Percentiles rank a stretch among this genome's conserved stretches.
Evolutionary conservation across 2,888 invertebrate species (phyloP).

Genomic region (Lithosia quadra): DNA sequence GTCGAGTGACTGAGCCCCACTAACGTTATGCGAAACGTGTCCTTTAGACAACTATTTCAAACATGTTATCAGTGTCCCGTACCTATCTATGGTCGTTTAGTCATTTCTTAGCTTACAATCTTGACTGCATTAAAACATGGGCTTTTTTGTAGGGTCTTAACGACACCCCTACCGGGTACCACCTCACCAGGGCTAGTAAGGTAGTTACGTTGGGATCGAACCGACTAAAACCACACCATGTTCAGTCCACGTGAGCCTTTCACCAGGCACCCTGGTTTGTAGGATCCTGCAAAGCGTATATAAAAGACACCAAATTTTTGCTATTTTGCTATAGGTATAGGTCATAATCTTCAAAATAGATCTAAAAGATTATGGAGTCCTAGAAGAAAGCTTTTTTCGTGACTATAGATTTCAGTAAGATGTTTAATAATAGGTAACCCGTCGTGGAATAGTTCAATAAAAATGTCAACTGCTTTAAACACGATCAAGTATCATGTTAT

Average conservation of each 20-base stretch:
- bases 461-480: background rate
- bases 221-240: no score
- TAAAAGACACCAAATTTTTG: no score
- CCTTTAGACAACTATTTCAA: conserved; percentile 18
- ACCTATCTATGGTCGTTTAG: no score
- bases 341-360: background rate
- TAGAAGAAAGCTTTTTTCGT: no score
- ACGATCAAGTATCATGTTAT: background rate
- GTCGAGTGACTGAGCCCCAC: conserved; percentile 43
- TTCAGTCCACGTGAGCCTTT: no score
- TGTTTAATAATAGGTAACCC: background rate
- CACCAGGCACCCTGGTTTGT: no score
- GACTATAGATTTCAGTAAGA: background rate
- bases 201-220: no score
- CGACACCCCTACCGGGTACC: no score
- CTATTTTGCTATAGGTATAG: no score
- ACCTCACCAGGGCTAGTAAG: no score
- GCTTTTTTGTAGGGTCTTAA: background rate
- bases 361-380: background rate
- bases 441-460: background rate
- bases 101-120: background rate
- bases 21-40: conserved; percentile 32
- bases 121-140: background rate
- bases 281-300: background rate
- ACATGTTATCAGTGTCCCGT: conserved; percentile 27